These are phyloP conservation scores for Zaprionus tsacasi DNA, from an alignment of 1,140 invertebrate species.

Conservation along the genomic window DNA sequence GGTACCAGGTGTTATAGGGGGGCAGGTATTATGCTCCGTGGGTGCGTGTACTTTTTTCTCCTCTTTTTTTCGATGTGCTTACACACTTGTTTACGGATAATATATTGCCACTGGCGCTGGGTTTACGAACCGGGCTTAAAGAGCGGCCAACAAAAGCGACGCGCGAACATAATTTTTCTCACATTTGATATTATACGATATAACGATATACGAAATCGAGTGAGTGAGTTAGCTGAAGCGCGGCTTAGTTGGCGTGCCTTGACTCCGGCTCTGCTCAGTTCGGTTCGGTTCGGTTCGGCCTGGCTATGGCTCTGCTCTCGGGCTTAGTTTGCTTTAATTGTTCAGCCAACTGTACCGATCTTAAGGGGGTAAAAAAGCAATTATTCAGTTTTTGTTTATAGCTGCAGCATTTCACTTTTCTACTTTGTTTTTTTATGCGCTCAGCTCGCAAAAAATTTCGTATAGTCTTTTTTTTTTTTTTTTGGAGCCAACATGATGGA, in stretches of 20 bases:
- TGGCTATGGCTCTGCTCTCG: neutral
- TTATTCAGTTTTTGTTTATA: constrained; percentile 64
- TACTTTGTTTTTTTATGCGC: constrained; percentile 40
- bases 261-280: neutral
- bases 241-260: constrained; percentile 36
- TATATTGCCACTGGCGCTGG: constrained; percentile 34
- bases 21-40: constrained; percentile 28
- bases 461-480: constrained; percentile 46
- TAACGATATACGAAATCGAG: constrained; percentile 33
- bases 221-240: constrained; percentile 43
- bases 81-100: constrained; percentile 19
- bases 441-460: constrained; percentile 61
- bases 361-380: constrained; percentile 47
- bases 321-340: constrained; percentile 54
- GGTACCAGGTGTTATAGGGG: neutral
- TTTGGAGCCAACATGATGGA: constrained; percentile 1
- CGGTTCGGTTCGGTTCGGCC: neutral
- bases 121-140: constrained; percentile 23
- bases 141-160: constrained; percentile 9
- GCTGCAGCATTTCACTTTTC: constrained; percentile 72
- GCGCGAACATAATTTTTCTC: constrained; percentile 42
- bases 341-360: constrained; percentile 69
- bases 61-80: neutral
- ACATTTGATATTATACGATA: constrained; percentile 40
- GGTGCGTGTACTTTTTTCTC: constrained; percentile 21